Evolutionary conservation across 2,113 vertebrate species (phyloP).

Genomic region (Accipiter virgatus): DNA sequence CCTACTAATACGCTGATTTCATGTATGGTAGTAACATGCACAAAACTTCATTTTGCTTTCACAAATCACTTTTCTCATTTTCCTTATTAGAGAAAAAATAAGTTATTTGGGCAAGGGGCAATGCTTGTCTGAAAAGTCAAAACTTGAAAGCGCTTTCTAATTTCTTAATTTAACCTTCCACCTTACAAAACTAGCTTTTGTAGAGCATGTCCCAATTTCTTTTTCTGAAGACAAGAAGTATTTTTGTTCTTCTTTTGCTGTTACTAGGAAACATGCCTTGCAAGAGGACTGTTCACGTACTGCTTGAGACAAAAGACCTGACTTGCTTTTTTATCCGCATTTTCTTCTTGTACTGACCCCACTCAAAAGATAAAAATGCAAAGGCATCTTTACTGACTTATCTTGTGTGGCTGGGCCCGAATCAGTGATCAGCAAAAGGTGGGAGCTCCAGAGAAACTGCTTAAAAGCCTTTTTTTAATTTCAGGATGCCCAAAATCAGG

Average conservation of each 20-base stretch:
- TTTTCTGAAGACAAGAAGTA: slow-evolving; percentile 34
- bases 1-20: not conserved
- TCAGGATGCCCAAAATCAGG: not conserved
- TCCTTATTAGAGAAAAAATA: not conserved
- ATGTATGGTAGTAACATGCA: not conserved
- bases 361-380: not conserved
- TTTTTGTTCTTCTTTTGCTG: slow-evolving; percentile 40
- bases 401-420: not conserved
- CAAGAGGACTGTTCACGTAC: not conserved
- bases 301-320: slow-evolving; percentile 20
- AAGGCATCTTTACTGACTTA: not conserved
- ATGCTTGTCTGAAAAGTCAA: not conserved
- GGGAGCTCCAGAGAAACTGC: not conserved
- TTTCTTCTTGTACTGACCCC: not conserved
- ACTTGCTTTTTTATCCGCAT: not conserved
- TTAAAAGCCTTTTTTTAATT: not conserved
- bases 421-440: not conserved
- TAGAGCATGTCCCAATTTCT: slow-evolving; percentile 22
- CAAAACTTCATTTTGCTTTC: not conserved
- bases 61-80: not conserved
- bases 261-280: slow-evolving; percentile 50
- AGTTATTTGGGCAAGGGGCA: not conserved
- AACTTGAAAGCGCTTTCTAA: not conserved
- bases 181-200: not conserved
- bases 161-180: not conserved